phyloP scores from a whole-genome alignment of 92 coral and sea anemone genomes.

The Heteractis magnifica region DNA sequence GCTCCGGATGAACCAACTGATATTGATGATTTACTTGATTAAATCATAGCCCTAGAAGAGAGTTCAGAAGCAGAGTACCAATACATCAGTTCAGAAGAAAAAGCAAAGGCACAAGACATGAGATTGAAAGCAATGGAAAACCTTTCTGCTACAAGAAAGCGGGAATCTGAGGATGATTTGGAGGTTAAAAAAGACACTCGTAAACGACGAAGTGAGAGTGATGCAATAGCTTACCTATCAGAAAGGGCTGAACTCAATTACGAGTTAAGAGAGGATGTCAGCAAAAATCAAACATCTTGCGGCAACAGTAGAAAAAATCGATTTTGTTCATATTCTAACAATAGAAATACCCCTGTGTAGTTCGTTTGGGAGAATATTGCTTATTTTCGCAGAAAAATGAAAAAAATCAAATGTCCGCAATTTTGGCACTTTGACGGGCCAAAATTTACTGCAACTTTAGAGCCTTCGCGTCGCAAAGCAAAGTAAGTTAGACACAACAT shows the following conservation, averaged over 20 bases:
- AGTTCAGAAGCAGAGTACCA: constrained; percentile 53
- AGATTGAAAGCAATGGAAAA: constrained; percentile 52
- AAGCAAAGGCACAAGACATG: constrained; percentile 48
- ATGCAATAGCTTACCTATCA: constrained; percentile 26
- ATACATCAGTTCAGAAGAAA: constrained; percentile 33
- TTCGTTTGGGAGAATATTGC: too few species aligned
- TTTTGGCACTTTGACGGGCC: too few species aligned
- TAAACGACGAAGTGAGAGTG: constrained; percentile 25
- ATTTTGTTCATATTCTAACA: too few species aligned
- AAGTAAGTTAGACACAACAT: too few species aligned
- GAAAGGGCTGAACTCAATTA: constrained; percentile 34
- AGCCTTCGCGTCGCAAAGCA: too few species aligned
- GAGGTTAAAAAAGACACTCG: constrained; percentile 14
- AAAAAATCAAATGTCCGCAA: too few species aligned
- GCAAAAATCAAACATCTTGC: too few species aligned
- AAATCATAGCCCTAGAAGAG: constrained; percentile 57
- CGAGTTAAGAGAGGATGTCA: too few species aligned
- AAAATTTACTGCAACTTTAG: too few species aligned
- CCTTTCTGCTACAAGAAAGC: constrained; percentile 35
- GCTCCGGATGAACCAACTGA: constrained; percentile 52
- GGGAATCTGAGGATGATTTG: constrained; percentile 49
- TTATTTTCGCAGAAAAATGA: too few species aligned
- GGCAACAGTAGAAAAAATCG: too few species aligned
- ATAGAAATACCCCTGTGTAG: too few species aligned
- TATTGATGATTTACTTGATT: constrained; percentile 47